These are phyloP conservation scores for Chloropsis cyanopogon DNA, from an alignment of 2,113 vertebrate species.

Conservation along the genomic window DNA sequence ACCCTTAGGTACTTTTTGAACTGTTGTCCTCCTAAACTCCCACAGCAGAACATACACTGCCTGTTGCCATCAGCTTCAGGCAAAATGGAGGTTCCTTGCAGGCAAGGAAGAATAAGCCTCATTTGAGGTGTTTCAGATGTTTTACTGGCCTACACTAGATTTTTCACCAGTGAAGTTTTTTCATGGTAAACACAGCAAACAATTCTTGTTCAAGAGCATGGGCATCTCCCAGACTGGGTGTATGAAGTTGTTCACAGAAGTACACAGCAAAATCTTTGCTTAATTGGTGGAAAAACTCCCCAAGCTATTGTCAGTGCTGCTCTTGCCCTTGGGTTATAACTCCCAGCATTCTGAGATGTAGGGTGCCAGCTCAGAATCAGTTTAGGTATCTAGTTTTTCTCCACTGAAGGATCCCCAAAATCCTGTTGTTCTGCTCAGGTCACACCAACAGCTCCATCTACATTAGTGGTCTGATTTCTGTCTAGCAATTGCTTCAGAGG, in stretches of 20 bases:
- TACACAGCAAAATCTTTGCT: background rate
- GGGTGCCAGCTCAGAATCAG: background rate
- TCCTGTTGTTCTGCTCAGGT: background rate
- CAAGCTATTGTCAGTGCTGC: background rate
- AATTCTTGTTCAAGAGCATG: background rate
- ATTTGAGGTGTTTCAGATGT: background rate
- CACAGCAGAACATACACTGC: background rate
- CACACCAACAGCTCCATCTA: background rate
- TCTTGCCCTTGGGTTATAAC: background rate
- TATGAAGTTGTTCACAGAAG: background rate
- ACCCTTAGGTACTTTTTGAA: background rate
- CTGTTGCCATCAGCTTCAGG: background rate
- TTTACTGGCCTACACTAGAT: background rate
- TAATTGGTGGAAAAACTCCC: background rate
- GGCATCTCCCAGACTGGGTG: background rate
- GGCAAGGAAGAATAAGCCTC: background rate
- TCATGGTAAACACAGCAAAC: background rate
- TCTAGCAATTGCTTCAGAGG: background rate
- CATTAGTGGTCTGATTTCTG: background rate
- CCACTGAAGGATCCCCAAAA: background rate
- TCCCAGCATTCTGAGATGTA: background rate
- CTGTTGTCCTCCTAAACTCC: background rate
- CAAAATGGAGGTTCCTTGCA: background rate
- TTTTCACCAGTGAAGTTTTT: background rate
- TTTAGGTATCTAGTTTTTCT: background rate